Conservation (phyloP, 2,113 vertebrate genomes). For the Coregonus clupeaformis region DNA sequence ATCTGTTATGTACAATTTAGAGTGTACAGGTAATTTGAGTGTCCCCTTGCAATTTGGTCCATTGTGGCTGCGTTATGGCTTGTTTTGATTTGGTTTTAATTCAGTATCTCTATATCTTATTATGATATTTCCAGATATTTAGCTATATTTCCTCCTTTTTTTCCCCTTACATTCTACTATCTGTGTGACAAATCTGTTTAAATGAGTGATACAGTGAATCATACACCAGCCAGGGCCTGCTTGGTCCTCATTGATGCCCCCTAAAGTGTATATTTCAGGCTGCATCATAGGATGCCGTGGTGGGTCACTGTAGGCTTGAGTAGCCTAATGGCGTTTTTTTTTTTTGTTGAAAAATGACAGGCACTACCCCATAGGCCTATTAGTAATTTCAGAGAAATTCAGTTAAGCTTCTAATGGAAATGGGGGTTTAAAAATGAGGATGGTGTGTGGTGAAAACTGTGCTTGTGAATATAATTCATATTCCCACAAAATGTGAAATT, state of each 20-base stretch:
- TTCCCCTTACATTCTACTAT: conserved; percentile 11
- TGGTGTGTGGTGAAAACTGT: too few species aligned
- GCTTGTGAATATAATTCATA: too few species aligned
- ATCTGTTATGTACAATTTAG: conserved; percentile 12
- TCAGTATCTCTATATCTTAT: not conserved
- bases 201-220: conserved; percentile 42
- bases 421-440: too few species aligned
- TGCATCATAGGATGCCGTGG: conserved; percentile 6
- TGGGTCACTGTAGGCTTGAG: not conserved
- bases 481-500: too few species aligned
- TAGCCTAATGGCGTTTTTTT: not conserved
- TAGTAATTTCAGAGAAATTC: too few species aligned
- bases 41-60: conserved; percentile 22
- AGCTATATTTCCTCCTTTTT: conserved; percentile 3
- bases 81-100: conserved; percentile 28
- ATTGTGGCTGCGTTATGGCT: conserved; percentile 2
- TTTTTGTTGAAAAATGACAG: too few species aligned
- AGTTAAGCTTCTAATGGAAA: too few species aligned
- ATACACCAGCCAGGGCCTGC: conserved; percentile 23
- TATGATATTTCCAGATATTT: not conserved
- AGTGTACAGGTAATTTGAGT: conserved; percentile 38
- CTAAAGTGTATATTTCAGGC: conserved; percentile 23
- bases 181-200: conserved; percentile 31
- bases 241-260: conserved; percentile 31
- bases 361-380: too few species aligned